Evolutionary conservation across 2,888 invertebrate species (phyloP), one percentile per base, ranked within the genome.

Genomic region (Eledone cirrhosa): DNA sequence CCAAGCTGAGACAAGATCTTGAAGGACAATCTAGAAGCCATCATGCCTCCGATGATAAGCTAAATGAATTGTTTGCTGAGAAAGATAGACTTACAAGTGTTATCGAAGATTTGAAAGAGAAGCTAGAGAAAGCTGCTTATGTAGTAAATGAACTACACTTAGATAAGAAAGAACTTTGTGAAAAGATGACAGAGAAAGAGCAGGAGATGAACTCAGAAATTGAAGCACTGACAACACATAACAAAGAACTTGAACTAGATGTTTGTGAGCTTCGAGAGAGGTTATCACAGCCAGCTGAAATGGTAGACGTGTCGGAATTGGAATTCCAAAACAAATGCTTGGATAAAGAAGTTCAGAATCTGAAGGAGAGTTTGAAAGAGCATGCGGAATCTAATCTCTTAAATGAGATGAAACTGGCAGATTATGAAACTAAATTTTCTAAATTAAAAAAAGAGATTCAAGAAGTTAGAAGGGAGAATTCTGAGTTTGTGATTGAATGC

Each of bases 61-160:
- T 63, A 31, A 75, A 63, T 27, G 48, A 79, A 24, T 69, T 41
- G 7, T 79, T 81, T 29, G 33, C 82, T 7, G 77, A 83, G 31
- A 77, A 81, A 53, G 80, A 81, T 22, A 53, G 80, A 48, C 67
- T 78, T 27, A 16, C 27, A 47, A 83, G 80, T 22, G 80, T 84
- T 78, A 79, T 86, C 4, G 80, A 80, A 69, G 85, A 84, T 31
- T 75, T 88, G 84, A 86, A 84, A 78, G 84, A 82, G 53, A 88
- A 88, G 78, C 78, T 87, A 65, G 81, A 83, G 67, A 84, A 84
- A 22, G 85, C 85, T 78, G 87, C 87, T 14, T 77, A 85, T 78
- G 85, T 87, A 24, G 80, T 89, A 19, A 88, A 89, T 82, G 85
- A 88, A 75, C 80, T 88, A 8, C 88, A 89, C 80, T 89, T 88